Percentiles rank a stretch among this genome's conserved stretches.
Conservation (phyloP, 2,797 vertebrate species). For the Melanotaenia parkinsoni region DNA sequence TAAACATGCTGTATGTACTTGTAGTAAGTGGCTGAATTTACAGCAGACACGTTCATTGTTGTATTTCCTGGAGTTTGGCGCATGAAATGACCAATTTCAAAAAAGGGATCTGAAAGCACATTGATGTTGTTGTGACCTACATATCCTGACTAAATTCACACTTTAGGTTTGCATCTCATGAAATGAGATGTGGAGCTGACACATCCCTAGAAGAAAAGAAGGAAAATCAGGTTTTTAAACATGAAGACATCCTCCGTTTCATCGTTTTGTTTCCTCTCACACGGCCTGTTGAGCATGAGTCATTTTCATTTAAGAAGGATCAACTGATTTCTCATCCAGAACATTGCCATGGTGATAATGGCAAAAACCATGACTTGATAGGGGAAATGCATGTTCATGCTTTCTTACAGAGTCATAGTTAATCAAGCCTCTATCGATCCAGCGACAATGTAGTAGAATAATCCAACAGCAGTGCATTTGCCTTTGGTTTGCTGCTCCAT, state of each 20-base stretch:
- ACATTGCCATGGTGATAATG: background rate
- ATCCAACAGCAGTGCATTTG: conserved; percentile 13
- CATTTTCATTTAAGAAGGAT: conserved; percentile 6
- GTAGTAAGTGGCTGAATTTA: background rate
- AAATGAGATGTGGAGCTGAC: conserved; percentile 39
- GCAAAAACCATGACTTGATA: conserved; percentile 18
- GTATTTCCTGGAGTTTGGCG: background rate
- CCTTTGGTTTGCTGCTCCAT: conserved; percentile 6
- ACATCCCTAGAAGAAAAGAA: conserved; percentile 27
- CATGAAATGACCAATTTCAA: conserved; percentile 36
- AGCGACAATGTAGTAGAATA: background rate
- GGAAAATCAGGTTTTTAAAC: conserved; percentile 21
- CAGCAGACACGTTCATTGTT: background rate
- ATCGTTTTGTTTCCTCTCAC: conserved; percentile 37
- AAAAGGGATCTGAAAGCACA: conserved; percentile 1
- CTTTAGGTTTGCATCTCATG: conserved; percentile 41
- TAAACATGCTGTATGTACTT: background rate
- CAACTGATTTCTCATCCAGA: conserved; percentile 15
- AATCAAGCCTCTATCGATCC: conserved; percentile 43
- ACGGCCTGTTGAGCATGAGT: conserved; percentile 31
- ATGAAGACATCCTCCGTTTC: conserved; percentile 25
- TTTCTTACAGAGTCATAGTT: conserved; percentile 7
- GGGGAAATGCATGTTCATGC: conserved; percentile 17
- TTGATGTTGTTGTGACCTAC: conserved; percentile 55
- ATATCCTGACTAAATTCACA: conserved; percentile 42